Conservation (phyloP, 1,140 invertebrate genomes). For the Dysdera silvatica region DNA sequence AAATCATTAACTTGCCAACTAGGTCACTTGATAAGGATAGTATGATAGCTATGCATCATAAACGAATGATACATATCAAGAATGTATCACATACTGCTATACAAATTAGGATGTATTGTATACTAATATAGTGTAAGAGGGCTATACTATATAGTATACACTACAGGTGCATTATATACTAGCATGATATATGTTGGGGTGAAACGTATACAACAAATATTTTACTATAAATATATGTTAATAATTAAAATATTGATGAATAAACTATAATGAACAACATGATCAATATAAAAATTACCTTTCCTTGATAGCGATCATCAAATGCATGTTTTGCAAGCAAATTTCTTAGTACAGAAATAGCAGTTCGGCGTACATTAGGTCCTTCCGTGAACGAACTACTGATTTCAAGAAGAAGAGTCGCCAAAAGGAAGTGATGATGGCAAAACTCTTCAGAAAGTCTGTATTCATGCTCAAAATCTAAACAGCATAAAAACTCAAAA, state of each 20-base stretch:
- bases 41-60: too few species aligned
- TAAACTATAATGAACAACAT: not conserved
- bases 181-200: too few species aligned
- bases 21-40: too few species aligned
- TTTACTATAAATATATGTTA: not conserved
- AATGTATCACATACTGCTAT: too few species aligned
- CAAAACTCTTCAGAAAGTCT: constrained; percentile 69
- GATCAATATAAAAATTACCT: constrained; percentile 40
- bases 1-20: too few species aligned
- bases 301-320: constrained; percentile 71
- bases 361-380: constrained; percentile 64
- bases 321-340: constrained; percentile 86
- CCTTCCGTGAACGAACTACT: constrained; percentile 72
- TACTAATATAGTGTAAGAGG: too few species aligned
- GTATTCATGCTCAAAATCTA: constrained; percentile 49
- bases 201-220: not conserved
- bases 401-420: constrained; percentile 62
- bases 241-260: not conserved
- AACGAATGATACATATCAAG: too few species aligned
- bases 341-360: constrained; percentile 70
- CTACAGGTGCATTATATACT: too few species aligned
- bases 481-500: too few species aligned
- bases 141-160: too few species aligned
- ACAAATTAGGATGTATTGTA: too few species aligned
- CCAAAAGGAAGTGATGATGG: constrained; percentile 79